Evolutionary conservation across 2,113 vertebrate genomes (phyloP).

Genomic region (Pseudonaja textilis): DNA sequence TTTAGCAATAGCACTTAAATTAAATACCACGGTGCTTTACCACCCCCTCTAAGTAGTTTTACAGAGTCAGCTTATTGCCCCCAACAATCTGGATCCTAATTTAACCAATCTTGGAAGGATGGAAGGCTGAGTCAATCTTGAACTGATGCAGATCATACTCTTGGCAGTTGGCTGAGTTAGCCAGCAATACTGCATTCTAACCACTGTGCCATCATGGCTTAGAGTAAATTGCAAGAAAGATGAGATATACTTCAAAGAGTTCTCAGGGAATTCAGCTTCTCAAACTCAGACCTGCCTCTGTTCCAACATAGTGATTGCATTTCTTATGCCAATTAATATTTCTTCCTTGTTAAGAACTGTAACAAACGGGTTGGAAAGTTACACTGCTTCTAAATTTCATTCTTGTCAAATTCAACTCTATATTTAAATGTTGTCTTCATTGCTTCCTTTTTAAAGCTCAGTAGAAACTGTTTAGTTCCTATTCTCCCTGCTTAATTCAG

Average conservation of each 20-base stretch:
- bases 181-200: neutral
- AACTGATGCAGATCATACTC: neutral
- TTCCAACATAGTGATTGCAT: neutral
- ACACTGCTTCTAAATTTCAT: neutral
- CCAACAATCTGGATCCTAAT: neutral
- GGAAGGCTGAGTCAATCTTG: neutral
- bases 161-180: neutral
- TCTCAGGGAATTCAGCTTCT: neutral
- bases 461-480: neutral
- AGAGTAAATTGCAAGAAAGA: neutral
- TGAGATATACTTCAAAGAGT: neutral
- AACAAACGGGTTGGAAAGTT: too few species aligned
- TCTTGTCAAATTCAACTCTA: neutral
- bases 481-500: conserved; percentile 5
- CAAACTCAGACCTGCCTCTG: neutral
- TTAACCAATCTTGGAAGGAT: neutral
- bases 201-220: neutral
- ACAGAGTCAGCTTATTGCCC: neutral
- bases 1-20: neutral
- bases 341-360: too few species aligned
- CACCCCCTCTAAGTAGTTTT: neutral
- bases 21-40: neutral
- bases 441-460: neutral
- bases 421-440: neutral
- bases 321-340: neutral